Evolutionary conservation across 2,888 invertebrate genomes (phyloP).

Genomic region (Drosophila macrothrix): DNA sequence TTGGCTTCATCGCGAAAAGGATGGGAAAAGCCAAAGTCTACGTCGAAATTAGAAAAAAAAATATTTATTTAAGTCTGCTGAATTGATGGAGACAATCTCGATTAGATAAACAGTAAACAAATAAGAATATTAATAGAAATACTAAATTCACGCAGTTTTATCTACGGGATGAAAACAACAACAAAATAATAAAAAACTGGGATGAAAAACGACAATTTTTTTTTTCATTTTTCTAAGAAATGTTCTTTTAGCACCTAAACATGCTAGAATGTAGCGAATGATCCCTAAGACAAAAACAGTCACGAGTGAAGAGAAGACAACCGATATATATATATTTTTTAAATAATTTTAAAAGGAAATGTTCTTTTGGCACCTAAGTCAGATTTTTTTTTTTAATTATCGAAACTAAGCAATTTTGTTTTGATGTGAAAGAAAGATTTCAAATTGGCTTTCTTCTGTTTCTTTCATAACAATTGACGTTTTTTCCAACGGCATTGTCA

Average conservation of each 20-base stretch:
- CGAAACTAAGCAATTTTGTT: background rate
- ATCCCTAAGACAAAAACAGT: background rate
- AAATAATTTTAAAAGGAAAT: background rate
- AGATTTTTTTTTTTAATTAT: background rate
- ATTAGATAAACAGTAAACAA: background rate
- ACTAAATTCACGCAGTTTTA: background rate
- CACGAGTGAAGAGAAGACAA: background rate
- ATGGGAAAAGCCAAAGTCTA: background rate
- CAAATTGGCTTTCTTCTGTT: background rate
- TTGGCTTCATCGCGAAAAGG: background rate
- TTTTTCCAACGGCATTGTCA: background rate
- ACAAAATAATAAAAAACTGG: background rate
- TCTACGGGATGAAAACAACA: background rate
- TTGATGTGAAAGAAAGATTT: background rate
- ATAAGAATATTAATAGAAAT: background rate
- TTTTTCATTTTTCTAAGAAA: background rate
- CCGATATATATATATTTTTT: rapidly evolving
- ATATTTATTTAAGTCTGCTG: background rate
- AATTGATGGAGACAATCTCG: background rate
- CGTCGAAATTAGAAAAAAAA: background rate
- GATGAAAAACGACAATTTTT: background rate
- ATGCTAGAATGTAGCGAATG: background rate
- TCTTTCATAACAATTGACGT: background rate
- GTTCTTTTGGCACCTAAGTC: background rate
- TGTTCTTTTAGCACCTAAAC: background rate